Evolutionary conservation across 2,888 invertebrate genomes (phyloP), one percentile per base, ranked within the genome.

Genomic region (Leptinotarsa tumamoca): DNA sequence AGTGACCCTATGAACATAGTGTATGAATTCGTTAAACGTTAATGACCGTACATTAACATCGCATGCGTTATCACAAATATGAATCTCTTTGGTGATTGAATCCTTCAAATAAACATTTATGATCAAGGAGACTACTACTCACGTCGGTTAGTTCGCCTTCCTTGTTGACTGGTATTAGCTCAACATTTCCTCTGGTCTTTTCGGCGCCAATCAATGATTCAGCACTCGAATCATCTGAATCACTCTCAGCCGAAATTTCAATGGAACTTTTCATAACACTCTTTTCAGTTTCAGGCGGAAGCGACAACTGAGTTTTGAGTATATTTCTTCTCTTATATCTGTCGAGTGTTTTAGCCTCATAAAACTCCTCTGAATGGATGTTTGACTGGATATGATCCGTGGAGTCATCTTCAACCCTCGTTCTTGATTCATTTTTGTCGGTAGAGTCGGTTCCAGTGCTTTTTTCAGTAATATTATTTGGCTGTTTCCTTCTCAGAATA

Each of bases 101-200:
- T 5, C 17, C 63, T 63, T n/a, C 63, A 63, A 63, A 63, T 43
- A 63, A 63, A 43, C 63, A 63, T 33, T 27, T 7, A 63, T 63
- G n/a, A 63, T 63, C 33, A 63, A 63, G 27, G 63, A 63, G 7
- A 43, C 33, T 10, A 63, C 7, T 63, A 63, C 63, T 63, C 43
- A 63, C 63, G 43, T 43, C 63, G 10, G 43, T 43, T n/a, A 33
- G 18, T 10, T 63, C 18, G n/a, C 33, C 43, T 7, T 63, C 17
- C n/a, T 33, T 17, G 17, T 27, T 43, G 18, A 63, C 15, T 7
- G 17, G 27, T 63, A 18, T 63, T 43, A n/a, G 43, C 33, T 43
- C 33, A 17, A 63, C 17, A 13, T 63, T 33, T 17, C 10, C 63
- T 10, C n/a, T n/a, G 13, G 17, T 4, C 17, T 43, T 23, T 58